Evolutionary conservation across 1,140 invertebrate species (phyloP).

Genomic region (Pygmarrhopalites habei): DNA sequence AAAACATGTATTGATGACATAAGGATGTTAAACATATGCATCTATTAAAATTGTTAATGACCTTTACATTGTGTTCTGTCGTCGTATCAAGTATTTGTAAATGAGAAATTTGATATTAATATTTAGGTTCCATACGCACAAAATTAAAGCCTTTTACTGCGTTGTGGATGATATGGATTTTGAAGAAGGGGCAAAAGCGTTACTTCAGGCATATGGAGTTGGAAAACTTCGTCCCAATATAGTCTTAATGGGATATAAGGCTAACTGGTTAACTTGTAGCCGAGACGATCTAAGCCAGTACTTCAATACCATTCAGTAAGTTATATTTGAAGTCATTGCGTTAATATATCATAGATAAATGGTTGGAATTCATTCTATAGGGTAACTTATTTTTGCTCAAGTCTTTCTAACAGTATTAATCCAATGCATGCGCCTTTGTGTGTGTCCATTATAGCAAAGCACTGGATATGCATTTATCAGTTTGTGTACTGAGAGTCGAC

Average conservation of each 20-base stretch:
- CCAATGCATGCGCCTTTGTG: too few species aligned
- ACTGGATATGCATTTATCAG: conserved; percentile 82
- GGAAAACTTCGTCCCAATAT: conserved; percentile 87
- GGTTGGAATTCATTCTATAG: not conserved
- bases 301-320: conserved; percentile 48
- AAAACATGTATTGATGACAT: too few species aligned
- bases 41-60: too few species aligned
- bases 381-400: not conserved
- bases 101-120: too few species aligned
- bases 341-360: conserved; percentile 3
- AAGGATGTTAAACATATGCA: too few species aligned
- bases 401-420: too few species aligned
- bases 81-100: too few species aligned
- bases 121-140: conserved; percentile 45
- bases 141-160: conserved; percentile 50
- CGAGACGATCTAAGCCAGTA: conserved; percentile 45
- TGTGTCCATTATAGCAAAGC: conserved; percentile 62
- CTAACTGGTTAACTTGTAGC: conserved; percentile 43
- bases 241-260: conserved; percentile 60
- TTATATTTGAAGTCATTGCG: conserved; percentile 19
- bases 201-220: conserved; percentile 73
- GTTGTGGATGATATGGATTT: conserved; percentile 45
- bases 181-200: conserved; percentile 54
- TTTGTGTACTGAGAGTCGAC: conserved; percentile 74
- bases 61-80: too few species aligned